phyloP scores from a whole-genome alignment of 2,888 invertebrate genomes.

The Mycogona germanica region DNA sequence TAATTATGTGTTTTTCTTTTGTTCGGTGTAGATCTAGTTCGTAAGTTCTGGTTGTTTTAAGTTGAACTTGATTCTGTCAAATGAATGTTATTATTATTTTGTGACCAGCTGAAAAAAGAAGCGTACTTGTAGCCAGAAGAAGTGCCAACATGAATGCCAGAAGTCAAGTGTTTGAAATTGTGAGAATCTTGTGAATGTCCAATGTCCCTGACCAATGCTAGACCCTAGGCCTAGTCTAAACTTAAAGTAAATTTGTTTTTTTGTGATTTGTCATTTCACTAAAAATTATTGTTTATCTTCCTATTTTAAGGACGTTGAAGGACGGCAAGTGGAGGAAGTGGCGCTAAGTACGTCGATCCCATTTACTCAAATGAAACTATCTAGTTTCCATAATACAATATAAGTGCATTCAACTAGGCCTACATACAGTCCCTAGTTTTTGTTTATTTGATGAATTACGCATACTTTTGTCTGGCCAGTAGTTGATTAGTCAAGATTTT shows the following conservation, averaged over 20 bases:
- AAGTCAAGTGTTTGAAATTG: slow-evolving; percentile 13
- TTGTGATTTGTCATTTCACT: neutral
- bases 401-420: too few relatives aligned
- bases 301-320: slow-evolving; percentile 14
- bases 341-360: slow-evolving; percentile 44
- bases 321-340: slow-evolving; percentile 71
- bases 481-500: too few relatives aligned
- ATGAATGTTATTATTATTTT: neutral
- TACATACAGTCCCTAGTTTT: too few relatives aligned
- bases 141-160: slow-evolving; percentile 12
- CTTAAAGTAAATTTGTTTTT: neutral
- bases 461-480: too few relatives aligned
- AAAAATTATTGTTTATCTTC: neutral
- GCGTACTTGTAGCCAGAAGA: neutral
- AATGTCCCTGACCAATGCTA: neutral
- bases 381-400: neutral
- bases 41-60: too few relatives aligned
- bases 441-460: too few relatives aligned
- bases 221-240: neutral
- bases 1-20: too few relatives aligned
- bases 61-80: too few relatives aligned
- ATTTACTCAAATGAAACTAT: neutral
- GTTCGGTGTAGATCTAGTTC: too few relatives aligned
- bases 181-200: neutral
- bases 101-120: neutral